Conservation (phyloP, 2,797 vertebrate genomes). For the Helarctos malayanus region DNA sequence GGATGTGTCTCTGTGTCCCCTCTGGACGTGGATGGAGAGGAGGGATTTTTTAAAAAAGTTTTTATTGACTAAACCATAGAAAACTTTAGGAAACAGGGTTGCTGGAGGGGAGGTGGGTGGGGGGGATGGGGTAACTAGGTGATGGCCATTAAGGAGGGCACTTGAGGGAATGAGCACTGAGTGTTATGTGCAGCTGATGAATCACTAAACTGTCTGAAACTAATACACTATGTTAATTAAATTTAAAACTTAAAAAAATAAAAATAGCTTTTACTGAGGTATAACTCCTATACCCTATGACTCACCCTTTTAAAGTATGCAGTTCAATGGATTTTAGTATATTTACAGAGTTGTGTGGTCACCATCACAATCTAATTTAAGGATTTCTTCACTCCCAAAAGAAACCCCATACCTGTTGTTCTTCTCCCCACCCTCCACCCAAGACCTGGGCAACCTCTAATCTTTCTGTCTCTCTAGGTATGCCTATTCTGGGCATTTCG, state of each 20-base stretch:
- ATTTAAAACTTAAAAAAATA: neutral
- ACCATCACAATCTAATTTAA: neutral
- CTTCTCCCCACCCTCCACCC: neutral
- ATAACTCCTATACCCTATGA: neutral
- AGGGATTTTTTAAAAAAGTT: neutral
- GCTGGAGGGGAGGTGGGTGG: neutral
- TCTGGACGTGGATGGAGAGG: neutral
- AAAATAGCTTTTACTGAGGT: neutral
- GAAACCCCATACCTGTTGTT: neutral
- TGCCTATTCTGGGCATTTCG: neutral
- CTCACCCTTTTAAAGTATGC: neutral
- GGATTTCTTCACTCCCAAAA: neutral
- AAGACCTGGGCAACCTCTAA: neutral
- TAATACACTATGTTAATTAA: neutral
- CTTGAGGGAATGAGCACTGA: neutral
- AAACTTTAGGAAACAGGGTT: neutral
- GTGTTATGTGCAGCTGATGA: neutral
- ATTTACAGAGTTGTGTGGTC: neutral
- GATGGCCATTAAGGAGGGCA: neutral
- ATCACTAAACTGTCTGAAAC: neutral
- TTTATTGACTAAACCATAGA: neutral
- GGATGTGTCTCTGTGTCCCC: neutral
- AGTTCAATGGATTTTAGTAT: neutral
- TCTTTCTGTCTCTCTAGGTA: neutral
- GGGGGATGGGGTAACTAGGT: neutral